These are phyloP conservation scores for Polyploca ridens DNA, from an alignment of 2,888 invertebrate genomes.

Conservation along the genomic window DNA sequence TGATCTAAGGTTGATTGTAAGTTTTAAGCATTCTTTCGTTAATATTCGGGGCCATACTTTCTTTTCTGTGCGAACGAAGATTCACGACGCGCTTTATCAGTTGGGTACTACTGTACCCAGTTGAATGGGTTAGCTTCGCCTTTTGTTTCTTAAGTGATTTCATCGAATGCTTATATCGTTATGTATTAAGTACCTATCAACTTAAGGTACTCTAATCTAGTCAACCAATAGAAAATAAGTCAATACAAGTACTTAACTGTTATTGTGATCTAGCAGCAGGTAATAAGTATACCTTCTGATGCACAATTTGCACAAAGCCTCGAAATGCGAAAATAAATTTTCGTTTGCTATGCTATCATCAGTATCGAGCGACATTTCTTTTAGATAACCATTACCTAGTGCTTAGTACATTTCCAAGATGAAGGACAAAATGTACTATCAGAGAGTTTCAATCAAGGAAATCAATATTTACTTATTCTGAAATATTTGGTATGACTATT, in stretches of 20 bases:
- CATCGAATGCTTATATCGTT: not conserved
- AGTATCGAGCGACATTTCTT: not conserved
- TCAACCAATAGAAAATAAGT: not conserved
- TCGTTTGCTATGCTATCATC: not conserved
- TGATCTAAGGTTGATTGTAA: too few relatives aligned
- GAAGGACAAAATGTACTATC: not conserved
- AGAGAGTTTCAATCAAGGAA: not conserved
- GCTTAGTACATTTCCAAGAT: not conserved
- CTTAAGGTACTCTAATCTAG: not conserved
- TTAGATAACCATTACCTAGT: not conserved
- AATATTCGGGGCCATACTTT: too few relatives aligned
- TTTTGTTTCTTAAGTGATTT: not conserved
- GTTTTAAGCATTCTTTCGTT: too few relatives aligned
- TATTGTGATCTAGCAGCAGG: not conserved
- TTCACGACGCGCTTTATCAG: too few relatives aligned
- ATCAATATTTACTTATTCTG: not conserved
- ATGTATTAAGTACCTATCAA: not conserved
- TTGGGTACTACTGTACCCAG: too few relatives aligned
- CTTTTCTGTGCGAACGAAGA: too few relatives aligned
- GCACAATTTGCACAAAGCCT: constrained; percentile 7
- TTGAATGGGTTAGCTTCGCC: not conserved
- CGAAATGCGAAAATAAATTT: not conserved
- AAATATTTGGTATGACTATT: not conserved
- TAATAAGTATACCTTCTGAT: not conserved
- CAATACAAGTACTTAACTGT: not conserved